Evolutionary conservation across 2,888 invertebrate species (phyloP).

Genomic region (Macroteleia sp.): DNA sequence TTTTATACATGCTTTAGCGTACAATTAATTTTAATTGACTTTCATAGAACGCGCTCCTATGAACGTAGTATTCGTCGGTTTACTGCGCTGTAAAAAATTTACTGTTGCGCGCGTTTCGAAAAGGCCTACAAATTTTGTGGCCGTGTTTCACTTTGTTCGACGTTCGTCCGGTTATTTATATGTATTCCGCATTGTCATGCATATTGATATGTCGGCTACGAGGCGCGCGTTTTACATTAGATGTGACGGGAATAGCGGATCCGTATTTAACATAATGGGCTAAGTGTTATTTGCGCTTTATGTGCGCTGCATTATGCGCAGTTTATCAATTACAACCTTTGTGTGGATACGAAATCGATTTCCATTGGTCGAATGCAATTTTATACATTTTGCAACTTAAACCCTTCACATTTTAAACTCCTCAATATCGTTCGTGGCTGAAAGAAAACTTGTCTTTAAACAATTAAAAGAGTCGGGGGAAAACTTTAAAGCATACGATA

Average conservation of each 20-base stretch:
- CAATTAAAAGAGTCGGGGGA: no score
- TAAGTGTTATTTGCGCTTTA: constrained; percentile 27
- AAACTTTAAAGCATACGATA: no score
- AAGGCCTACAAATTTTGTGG: constrained; percentile 17
- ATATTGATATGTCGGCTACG: constrained; percentile 46
- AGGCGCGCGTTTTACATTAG: constrained; percentile 18
- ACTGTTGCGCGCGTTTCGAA: constrained; percentile 12
- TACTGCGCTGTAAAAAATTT: constrained; percentile 34
- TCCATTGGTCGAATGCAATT: no score
- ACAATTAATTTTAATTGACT: constrained; percentile 44
- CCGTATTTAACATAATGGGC: constrained; percentile 35
- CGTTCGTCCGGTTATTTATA: constrained; percentile 31
- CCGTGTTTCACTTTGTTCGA: constrained; percentile 20
- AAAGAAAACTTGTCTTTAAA: no score
- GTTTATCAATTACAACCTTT: no score
- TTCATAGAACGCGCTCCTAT: constrained; percentile 1
- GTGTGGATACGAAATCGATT: no score
- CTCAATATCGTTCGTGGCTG: no score
- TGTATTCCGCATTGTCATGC: constrained; percentile 38
- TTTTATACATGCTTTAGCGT: no score
- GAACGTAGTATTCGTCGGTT: not conserved
- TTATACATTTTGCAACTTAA: no score
- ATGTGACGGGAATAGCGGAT: constrained; percentile 48
- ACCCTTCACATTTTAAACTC: no score
- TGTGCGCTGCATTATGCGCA: constrained; percentile 11